Conservation (phyloP, 1,140 invertebrate species). For the Macrosteles quadrilineatus region DNA sequence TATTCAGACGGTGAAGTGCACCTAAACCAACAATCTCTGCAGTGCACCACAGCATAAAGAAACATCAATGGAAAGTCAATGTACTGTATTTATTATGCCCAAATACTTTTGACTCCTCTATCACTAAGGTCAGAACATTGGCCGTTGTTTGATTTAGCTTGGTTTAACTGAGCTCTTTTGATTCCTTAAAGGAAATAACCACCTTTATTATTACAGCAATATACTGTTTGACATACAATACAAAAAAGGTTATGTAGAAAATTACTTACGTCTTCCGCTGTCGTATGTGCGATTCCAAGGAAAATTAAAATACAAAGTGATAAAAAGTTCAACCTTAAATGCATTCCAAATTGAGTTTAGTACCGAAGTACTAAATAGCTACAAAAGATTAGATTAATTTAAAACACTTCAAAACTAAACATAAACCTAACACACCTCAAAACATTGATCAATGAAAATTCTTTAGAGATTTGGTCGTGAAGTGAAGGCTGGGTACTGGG, state of each 20-base stretch:
- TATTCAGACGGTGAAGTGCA: too few species aligned
- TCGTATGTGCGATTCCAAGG: conserved; percentile 21
- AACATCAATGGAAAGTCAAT: not conserved
- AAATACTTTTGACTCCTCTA: too few species aligned
- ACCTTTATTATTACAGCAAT: not conserved
- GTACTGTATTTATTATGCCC: too few species aligned
- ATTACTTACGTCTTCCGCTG: conserved; percentile 26
- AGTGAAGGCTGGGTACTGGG: conserved; percentile 3
- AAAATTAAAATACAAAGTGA: conserved; percentile 20
- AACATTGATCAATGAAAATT: conserved; percentile 31
- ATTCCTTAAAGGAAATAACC: too few species aligned
- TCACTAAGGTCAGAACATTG: too few species aligned
- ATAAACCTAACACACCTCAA: conserved; percentile 25
- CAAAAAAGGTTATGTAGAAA: conserved; percentile 18
- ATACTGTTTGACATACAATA: not conserved
- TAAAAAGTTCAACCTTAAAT: conserved; percentile 28
- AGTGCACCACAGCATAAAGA: not conserved
- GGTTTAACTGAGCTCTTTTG: too few species aligned
- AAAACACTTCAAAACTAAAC: conserved; percentile 26
- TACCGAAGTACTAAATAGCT: conserved; percentile 23
- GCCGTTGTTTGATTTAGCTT: too few species aligned
- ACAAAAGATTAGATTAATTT: conserved; percentile 19
- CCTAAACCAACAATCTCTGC: conserved; percentile 2
- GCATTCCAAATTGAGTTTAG: conserved; percentile 19
- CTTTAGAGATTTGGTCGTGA: conserved; percentile 5